Percentiles rank a stretch among this genome's conserved stretches.
Evolutionary conservation across 2,113 vertebrate species (phyloP).

Genomic region (Probosciger aterrimus): DNA sequence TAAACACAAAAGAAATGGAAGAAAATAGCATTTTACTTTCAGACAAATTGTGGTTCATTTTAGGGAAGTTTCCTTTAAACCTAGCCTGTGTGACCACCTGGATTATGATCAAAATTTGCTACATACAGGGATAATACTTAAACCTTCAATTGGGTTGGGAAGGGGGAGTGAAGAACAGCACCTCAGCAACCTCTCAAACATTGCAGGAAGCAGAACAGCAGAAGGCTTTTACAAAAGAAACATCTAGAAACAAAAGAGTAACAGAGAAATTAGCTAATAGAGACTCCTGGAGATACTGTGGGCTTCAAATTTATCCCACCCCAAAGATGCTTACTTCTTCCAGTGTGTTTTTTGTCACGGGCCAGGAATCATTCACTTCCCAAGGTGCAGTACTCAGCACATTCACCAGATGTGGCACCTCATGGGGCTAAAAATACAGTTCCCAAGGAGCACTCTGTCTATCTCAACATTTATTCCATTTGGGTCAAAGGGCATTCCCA

Average conservation of each 20-base stretch:
- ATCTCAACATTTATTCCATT: neutral
- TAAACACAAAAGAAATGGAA: neutral
- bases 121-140: neutral
- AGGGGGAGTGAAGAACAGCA: neutral
- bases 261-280: neutral
- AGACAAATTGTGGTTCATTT: neutral
- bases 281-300: neutral
- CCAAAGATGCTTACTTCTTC: neutral
- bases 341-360: neutral
- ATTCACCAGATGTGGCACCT: neutral
- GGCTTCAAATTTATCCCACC: neutral
- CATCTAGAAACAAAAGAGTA: neutral
- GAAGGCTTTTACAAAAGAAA: neutral
- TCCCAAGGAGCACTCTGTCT: neutral
- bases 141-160: neutral
- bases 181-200: neutral
- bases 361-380: neutral
- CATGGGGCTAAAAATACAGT: neutral
- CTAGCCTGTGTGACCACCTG: neutral
- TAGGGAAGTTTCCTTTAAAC: neutral
- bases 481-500: neutral
- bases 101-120: neutral
- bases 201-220: neutral
- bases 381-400: neutral
- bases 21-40: neutral